Conservation (phyloP, 2,113 vertebrate species). For the Candoia aspera region DNA sequence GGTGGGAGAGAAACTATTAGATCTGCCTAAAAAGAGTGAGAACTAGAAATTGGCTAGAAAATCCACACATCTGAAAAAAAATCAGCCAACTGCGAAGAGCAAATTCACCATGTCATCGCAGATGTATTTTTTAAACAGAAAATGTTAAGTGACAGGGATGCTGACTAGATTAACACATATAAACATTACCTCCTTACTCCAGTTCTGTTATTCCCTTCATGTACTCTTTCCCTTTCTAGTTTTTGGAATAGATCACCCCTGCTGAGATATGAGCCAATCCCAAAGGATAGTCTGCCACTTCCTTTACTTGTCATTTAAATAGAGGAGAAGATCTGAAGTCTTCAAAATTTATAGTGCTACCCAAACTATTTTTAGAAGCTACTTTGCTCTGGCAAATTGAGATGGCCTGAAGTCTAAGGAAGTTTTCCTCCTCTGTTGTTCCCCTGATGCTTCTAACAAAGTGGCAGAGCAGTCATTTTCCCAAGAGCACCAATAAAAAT, state of each 20-base stretch:
- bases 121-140: neutral
- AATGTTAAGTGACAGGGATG: neutral
- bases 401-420: neutral
- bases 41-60: neutral
- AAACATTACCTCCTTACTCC: neutral
- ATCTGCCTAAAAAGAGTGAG: neutral
- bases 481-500: neutral
- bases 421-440: neutral
- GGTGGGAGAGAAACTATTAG: neutral
- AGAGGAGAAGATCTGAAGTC: neutral
- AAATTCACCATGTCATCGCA: neutral
- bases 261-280: neutral
- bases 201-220: neutral
- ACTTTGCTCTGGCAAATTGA: neutral
- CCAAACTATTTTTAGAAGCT: neutral
- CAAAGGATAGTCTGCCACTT: neutral
- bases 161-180: neutral
- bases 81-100: neutral
- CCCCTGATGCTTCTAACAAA: neutral
- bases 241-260: neutral
- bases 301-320: neutral
- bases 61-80: neutral
- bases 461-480: neutral
- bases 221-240: neutral
- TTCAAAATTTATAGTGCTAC: neutral